phyloP scores from a whole-genome alignment of 2,888 invertebrate genomes.

The Ophion ventricosus region DNA sequence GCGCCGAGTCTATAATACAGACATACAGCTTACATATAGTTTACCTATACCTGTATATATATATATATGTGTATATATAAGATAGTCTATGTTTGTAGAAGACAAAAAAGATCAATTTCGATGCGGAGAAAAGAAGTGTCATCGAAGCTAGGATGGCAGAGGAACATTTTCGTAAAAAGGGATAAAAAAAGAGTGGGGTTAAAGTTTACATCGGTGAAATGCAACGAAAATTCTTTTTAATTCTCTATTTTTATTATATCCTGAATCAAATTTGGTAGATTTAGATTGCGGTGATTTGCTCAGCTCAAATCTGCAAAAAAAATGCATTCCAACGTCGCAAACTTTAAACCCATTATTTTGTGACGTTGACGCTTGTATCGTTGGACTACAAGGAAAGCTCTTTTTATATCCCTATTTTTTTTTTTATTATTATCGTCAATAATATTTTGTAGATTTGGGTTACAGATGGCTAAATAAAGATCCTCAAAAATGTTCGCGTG shows the following conservation, averaged over 20 bases:
- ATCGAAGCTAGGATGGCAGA: not conserved
- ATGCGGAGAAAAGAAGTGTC: slow-evolving; percentile 4
- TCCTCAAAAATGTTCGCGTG: not conserved
- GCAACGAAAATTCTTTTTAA: too few relatives aligned
- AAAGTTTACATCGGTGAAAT: not conserved
- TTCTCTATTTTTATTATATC: not conserved
- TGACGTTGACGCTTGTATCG: too few relatives aligned
- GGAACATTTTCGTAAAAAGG: not conserved
- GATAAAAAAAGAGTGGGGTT: not conserved
- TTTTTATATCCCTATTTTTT: not conserved
- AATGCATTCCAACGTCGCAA: too few relatives aligned
- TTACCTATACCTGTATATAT: not conserved
- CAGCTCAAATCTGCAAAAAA: too few relatives aligned
- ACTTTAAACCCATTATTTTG: too few relatives aligned
- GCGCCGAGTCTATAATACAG: slow-evolving; percentile 24
- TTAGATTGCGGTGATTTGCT: too few relatives aligned
- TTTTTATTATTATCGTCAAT: not conserved
- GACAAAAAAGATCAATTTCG: slow-evolving; percentile 25
- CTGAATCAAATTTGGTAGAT: not conserved
- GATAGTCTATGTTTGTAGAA: slow-evolving; percentile 11
- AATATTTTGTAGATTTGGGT: not conserved
- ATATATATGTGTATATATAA: not conserved
- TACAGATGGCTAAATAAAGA: not conserved
- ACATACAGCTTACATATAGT: slow-evolving; percentile 1
- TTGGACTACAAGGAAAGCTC: too few relatives aligned